A percentile compares a stretch with the other conserved stretches of the same genome.
Conservation (phyloP, 2,113 vertebrate species). For the Callaeas wilsoni region DNA sequence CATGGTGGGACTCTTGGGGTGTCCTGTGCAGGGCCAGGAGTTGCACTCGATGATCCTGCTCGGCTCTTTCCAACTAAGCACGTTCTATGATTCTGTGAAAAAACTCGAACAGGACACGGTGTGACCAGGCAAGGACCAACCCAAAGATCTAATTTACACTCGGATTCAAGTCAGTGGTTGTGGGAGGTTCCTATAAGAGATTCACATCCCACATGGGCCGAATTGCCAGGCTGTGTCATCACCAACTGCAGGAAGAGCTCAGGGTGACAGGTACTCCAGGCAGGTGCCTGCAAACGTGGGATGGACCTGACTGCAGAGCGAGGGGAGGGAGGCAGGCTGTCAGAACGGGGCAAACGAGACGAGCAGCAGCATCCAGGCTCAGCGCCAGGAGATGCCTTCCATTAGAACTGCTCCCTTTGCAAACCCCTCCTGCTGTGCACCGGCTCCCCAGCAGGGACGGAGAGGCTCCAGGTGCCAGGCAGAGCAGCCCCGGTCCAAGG, state of each 20-base stretch:
- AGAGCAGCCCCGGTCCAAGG: neutral
- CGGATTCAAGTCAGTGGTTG: neutral
- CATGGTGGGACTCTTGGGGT: neutral
- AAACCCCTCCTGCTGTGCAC: neutral
- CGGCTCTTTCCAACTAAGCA: neutral
- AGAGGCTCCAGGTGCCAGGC: neutral
- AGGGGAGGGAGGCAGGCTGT: neutral
- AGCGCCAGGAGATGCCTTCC: neutral
- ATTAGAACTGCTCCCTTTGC: neutral
- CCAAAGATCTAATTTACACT: neutral
- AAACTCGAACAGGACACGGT: fast-evolving
- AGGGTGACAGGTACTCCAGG: neutral
- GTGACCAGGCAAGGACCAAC: neutral
- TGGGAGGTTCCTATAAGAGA: neutral
- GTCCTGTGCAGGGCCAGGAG: neutral
- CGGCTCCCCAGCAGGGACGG: neutral
- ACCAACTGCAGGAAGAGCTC: fast-evolving
- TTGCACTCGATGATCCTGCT: fast-evolving
- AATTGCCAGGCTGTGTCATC: neutral
- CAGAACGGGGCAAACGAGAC: fast-evolving
- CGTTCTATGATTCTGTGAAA: fast-evolving
- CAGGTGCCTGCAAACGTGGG: neutral
- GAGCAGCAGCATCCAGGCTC: neutral
- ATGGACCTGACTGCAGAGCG: neutral
- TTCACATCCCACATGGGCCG: fast-evolving